These are phyloP conservation scores for Scaptodrosophila lebanonensis DNA, from an alignment of 1,140 invertebrate species.

Conservation along the genomic window DNA sequence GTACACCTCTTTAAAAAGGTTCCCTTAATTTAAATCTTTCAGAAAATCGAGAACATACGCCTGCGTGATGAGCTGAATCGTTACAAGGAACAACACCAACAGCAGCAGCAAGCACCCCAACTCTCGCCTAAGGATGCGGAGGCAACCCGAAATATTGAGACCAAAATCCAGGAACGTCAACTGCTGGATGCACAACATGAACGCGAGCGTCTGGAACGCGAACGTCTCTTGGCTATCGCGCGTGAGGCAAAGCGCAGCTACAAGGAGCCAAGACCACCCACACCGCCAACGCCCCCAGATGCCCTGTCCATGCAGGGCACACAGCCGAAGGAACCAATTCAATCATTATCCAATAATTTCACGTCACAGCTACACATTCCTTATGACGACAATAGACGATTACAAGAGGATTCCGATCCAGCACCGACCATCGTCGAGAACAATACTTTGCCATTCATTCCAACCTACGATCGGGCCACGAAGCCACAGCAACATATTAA, in stretches of 20 bases:
- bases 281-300: background rate
- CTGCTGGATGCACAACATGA: constrained; percentile 77
- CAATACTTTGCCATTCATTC: no score
- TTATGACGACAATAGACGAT: constrained; percentile 37
- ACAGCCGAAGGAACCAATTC: constrained; percentile 3
- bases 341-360: background rate
- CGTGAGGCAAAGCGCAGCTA: constrained; percentile 65
- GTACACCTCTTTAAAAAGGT: background rate
- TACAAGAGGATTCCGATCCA: constrained; percentile 63
- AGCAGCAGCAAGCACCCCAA: background rate
- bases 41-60: constrained; percentile 79
- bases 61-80: constrained; percentile 79
- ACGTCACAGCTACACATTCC: no score
- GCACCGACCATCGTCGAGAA: background rate
- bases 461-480: constrained; percentile 81
- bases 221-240: constrained; percentile 65
- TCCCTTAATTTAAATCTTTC: constrained; percentile 4
- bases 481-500: constrained; percentile 79
- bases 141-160: constrained; percentile 69
- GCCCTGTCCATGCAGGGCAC: background rate
- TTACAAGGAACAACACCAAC: constrained; percentile 72
- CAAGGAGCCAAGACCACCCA: constrained; percentile 13
- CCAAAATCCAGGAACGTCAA: constrained; percentile 74
- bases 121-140: constrained; percentile 38
- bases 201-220: constrained; percentile 77